Evolutionary conservation across 53 echinoderm and acorn worm genomes (phyloP).

Genomic region (Glandiceps talaboti): DNA sequence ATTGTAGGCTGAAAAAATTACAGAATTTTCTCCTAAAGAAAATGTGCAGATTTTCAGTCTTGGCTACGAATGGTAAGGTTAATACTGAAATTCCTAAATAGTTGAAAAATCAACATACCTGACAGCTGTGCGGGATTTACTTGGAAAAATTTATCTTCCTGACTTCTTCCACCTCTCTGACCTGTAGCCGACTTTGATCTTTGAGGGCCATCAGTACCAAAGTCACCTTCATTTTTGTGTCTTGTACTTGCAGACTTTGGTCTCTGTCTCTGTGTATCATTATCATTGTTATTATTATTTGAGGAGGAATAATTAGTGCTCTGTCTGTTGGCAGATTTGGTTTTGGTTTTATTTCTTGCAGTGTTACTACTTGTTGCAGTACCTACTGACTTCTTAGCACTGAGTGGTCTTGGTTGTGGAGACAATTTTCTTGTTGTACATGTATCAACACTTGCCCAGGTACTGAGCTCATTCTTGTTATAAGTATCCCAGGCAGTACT

Average conservation of each 20-base stretch:
- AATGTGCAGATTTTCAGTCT: too few species aligned
- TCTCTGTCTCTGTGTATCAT: constrained; percentile 10
- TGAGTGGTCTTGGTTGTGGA: neutral
- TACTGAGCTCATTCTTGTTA: neutral
- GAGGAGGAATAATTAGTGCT: neutral
- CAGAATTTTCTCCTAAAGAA: too few species aligned
- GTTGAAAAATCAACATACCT: too few species aligned
- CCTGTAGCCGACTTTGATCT: constrained; percentile 30
- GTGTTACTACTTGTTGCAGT: neutral
- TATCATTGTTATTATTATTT: neutral
- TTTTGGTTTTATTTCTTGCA: neutral
- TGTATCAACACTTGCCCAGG: neutral
- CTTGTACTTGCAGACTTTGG: constrained; percentile 21
- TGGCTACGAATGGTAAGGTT: too few species aligned
- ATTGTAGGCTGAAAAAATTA: too few species aligned
- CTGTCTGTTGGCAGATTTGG: neutral
- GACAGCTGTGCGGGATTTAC: constrained; percentile 39
- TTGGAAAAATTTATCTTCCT: constrained; percentile 32
- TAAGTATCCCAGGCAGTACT: constrained; percentile 48
- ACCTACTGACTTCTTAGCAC: neutral
- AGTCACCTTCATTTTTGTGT: constrained; percentile 7
- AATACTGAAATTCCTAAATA: too few species aligned
- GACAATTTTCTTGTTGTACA: neutral
- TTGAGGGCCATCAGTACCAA: constrained; percentile 12
- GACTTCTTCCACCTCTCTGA: constrained; percentile 3